A percentile compares a stretch with the other conserved stretches of the same genome.
These are phyloP conservation scores for Aphrophora alni DNA, from an alignment of 2,888 invertebrate species.

Conservation along the genomic window DNA sequence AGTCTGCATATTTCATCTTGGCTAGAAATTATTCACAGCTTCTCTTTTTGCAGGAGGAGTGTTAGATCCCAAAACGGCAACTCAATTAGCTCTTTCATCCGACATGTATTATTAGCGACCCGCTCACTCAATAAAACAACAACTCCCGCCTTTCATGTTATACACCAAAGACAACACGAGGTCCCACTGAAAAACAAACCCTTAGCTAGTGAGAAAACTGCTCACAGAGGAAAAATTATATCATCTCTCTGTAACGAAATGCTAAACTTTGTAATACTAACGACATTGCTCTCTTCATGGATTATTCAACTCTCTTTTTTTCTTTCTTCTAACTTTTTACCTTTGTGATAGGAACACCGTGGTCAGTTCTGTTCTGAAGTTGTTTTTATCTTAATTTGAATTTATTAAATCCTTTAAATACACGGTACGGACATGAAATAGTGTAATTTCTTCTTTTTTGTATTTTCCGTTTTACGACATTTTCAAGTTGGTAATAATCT, in stretches of 20 bases:
- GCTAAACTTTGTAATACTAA: constrained; percentile 34
- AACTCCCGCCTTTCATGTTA: not conserved
- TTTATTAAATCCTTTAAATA: too few species aligned
- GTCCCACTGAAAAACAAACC: constrained; percentile 29
- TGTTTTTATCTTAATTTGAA: too few species aligned
- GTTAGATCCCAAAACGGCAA: constrained; percentile 41
- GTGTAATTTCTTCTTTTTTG: too few species aligned
- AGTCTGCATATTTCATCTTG: constrained; percentile 44
- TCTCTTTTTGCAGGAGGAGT: constrained; percentile 42
- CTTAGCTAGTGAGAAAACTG: constrained; percentile 13
- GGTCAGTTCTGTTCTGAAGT: not conserved
- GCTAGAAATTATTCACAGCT: constrained; percentile 41
- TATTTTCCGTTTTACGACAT: too few species aligned
- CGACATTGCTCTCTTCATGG: not conserved
- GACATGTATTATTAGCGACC: constrained; percentile 42
- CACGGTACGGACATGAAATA: too few species aligned
- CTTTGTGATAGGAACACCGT: not conserved
- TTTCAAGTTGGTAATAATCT: too few species aligned
- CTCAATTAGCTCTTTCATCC: constrained; percentile 46
- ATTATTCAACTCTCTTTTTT: constrained; percentile 9
- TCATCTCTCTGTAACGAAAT: constrained; percentile 17
- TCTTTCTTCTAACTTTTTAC: not conserved
- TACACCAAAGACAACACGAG: not conserved
- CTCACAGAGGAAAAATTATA: constrained; percentile 34
- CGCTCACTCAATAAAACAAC: constrained; percentile 29